Evolutionary conservation across 1,140 invertebrate genomes (phyloP).

Genomic region (Drosophila kikkawai): DNA sequence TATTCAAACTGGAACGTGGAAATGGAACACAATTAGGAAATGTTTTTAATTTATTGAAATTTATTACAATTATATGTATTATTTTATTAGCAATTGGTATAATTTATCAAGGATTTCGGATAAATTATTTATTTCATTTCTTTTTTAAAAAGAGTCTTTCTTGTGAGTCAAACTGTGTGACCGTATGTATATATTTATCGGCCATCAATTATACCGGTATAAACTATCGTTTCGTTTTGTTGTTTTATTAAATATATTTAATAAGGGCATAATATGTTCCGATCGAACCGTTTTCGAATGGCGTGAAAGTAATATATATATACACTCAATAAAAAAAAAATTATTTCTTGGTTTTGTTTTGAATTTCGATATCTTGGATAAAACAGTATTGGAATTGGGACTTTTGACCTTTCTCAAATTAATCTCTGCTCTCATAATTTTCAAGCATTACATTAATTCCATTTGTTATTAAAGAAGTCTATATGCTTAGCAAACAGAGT

Average conservation of each 20-base stretch:
- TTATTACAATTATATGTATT: background rate
- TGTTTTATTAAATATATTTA: background rate
- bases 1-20: constrained; percentile 14
- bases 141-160: background rate
- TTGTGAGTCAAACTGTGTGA: background rate
- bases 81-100: background rate
- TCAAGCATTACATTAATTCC: background rate
- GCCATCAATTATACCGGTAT: background rate
- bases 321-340: too few relatives aligned
- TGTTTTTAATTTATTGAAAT: background rate
- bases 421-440: background rate
- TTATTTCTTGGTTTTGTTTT: background rate
- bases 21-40: constrained; percentile 10
- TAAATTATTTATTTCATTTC: too few relatives aligned
- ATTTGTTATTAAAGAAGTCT: background rate
- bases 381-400: background rate
- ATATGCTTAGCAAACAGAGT: background rate
- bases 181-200: background rate
- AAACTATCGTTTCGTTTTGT: background rate
- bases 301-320: too few relatives aligned
- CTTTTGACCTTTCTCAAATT: constrained; percentile 8
- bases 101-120: background rate
- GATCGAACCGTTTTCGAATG: too few relatives aligned
- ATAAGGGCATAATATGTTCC: background rate
- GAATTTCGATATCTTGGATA: background rate